A percentile compares a stretch with the other conserved stretches of the same genome.
Evolutionary conservation across 2,113 vertebrate genomes (phyloP).

Genomic region (Psilopogon haemacephalus): DNA sequence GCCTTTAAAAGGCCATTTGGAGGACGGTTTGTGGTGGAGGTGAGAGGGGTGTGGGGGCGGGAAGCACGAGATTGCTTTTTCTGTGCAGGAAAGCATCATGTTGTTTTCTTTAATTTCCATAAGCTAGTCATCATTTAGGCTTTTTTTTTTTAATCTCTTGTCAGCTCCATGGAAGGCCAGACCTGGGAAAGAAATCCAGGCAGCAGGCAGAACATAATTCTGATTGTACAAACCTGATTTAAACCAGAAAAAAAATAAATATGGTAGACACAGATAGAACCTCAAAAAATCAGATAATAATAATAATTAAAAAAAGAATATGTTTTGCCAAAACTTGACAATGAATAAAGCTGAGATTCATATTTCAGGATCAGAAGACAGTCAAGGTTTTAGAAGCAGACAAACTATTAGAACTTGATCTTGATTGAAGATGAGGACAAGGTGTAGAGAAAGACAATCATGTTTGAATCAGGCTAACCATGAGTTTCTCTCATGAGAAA

Average conservation of each 20-base stretch:
- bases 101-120: background rate
- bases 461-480: fast-evolving
- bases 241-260: constrained; percentile 10
- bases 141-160: constrained; percentile 5
- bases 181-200: background rate
- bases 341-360: background rate
- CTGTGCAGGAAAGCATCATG: background rate
- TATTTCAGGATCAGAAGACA: background rate
- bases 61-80: background rate
- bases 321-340: background rate
- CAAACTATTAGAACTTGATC: background rate
- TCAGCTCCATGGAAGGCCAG: background rate
- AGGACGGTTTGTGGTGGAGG: too few relatives aligned
- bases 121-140: background rate
- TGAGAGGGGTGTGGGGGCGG: too few relatives aligned
- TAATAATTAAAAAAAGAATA: background rate
- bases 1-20: background rate
- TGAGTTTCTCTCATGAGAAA: background rate
- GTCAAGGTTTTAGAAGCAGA: background rate
- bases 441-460: background rate
- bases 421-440: background rate
- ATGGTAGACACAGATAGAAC: background rate
- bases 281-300: background rate
- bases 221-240: background rate
- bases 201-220: background rate